Base-by-base conservation (phyloP, 1,140 invertebrate genomes). In the Micrasema minimum region DNA sequence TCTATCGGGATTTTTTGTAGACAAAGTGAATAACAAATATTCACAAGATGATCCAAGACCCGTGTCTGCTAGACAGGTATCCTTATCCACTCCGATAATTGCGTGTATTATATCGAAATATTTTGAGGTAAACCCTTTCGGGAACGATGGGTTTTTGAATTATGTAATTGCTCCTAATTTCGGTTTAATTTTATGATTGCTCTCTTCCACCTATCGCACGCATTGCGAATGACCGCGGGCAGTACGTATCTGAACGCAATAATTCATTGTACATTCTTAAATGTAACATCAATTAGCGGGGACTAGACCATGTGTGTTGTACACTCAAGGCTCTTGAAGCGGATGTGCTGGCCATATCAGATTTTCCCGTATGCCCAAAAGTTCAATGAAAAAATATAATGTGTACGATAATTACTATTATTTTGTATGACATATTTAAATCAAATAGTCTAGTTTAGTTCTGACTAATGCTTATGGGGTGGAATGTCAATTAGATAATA, bases 201-300 rank as follows among this genome's bases (percentile, higher is more conserved):
- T n/a, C 55, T 46, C 41, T 46, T 62, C 23, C 14, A 62, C 7
- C 59, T n/a, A 62, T 62, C 59, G 59, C 41, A 45, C 59, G 59
- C 59, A 62, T 62, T 62, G 59, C 59, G 22, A 62, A 45, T 46
- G 59, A n/a, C 59, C 59, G 59, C 59, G 41, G 59, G 59, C 38
- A 31, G 20, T 59, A 59, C 31, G 37, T 41, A 59, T 38, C 20
- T 59, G 55, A 38, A 59, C 55, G 55, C 35, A 59, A 59, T 59
- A 41, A 59, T 53, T 31, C 2, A 53, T 59, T 41, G 35, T 20
- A 41, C 16, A 38, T 22, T 14, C 35, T 11, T 41, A 38, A 38
- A 59, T 37, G 55, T 59, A 59, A 18, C 55, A 59, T 59, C 55
- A 59, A 59, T 59, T 59, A 59, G 31, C 2, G n/a, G 18, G 14